Conservation (phyloP, 2,797 vertebrate species). For the Gorsachius magnificus region DNA sequence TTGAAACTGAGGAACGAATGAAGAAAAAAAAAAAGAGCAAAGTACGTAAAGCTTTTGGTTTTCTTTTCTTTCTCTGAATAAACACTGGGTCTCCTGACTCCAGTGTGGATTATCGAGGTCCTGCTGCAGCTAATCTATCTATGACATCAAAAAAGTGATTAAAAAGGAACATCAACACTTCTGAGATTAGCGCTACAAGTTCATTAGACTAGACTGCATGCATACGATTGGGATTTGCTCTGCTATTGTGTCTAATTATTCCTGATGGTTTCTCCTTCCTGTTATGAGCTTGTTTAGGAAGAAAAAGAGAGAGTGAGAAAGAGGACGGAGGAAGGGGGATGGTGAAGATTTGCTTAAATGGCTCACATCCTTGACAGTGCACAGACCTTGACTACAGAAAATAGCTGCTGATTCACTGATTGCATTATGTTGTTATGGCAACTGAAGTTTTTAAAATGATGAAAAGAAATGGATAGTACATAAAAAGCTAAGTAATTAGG, state of each 20-base stretch:
- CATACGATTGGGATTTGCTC: conserved; percentile 49
- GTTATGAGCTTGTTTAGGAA: conserved; percentile 61
- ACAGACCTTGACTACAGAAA: conserved; percentile 68
- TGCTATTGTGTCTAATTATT: conserved; percentile 62
- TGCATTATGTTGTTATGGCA: conserved; percentile 78
- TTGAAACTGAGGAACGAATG: background rate
- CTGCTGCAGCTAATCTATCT: conserved; percentile 48
- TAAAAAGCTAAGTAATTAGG: conserved; percentile 72
- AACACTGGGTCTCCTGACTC: background rate
- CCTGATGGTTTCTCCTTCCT: conserved; percentile 61
- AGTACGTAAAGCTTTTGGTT: background rate
- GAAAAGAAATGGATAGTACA: conserved; percentile 71
- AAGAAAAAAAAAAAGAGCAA: background rate
- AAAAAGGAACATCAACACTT: conserved; percentile 48
- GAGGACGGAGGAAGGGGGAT: conserved; percentile 53
- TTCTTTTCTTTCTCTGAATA: background rate
- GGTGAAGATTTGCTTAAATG: conserved; percentile 69
- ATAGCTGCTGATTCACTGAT: conserved; percentile 66
- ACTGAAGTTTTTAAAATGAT: conserved; percentile 75
- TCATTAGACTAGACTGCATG: conserved; percentile 38
- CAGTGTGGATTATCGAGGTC: background rate
- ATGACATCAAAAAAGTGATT: conserved; percentile 57
- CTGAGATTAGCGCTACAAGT: conserved; percentile 37
- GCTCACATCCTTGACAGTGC: conserved; percentile 68
- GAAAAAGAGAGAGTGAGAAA: conserved; percentile 38